These are phyloP conservation scores for Panthera leo DNA, from an alignment of 2,113 vertebrate genomes.

Conservation along the genomic window DNA sequence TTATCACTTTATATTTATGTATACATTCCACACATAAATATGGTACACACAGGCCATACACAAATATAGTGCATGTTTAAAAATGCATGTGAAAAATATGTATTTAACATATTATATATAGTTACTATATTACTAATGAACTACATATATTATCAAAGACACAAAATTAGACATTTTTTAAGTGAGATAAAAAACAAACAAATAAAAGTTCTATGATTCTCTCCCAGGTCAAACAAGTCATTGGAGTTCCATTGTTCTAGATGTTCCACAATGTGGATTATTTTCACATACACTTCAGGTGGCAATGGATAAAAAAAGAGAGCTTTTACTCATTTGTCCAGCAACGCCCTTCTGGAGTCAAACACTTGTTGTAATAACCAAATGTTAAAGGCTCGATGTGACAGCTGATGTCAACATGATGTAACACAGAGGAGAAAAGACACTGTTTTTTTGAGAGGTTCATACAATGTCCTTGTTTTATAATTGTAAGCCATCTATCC, in stretches of 20 bases:
- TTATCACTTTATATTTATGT: not conserved
- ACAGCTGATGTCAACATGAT: not conserved
- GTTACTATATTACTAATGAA: not conserved
- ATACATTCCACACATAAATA: not conserved
- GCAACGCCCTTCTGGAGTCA: not conserved
- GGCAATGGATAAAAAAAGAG: not conserved
- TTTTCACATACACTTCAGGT: not conserved
- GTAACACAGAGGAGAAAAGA: not conserved
- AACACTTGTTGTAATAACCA: not conserved
- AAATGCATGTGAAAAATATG: not conserved
- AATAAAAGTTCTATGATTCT: not conserved
- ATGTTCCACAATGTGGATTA: not conserved
- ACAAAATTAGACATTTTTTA: not conserved
- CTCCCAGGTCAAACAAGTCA: not conserved
- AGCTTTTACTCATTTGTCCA: not conserved
- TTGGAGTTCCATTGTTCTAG: not conserved
- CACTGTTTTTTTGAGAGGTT: not conserved
- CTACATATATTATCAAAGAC: not conserved
- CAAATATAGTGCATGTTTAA: not conserved
- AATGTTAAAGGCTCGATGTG: not conserved
- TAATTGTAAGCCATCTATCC: not conserved
- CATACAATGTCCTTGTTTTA: slow-evolving; percentile 55
- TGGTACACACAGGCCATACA: too few relatives aligned
- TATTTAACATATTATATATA: not conserved
- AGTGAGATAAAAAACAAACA: not conserved